Percentiles rank a stretch among this genome's conserved stretches.
Conservation (phyloP, 2,797 vertebrate genomes). For the Alcedo atthis region DNA sequence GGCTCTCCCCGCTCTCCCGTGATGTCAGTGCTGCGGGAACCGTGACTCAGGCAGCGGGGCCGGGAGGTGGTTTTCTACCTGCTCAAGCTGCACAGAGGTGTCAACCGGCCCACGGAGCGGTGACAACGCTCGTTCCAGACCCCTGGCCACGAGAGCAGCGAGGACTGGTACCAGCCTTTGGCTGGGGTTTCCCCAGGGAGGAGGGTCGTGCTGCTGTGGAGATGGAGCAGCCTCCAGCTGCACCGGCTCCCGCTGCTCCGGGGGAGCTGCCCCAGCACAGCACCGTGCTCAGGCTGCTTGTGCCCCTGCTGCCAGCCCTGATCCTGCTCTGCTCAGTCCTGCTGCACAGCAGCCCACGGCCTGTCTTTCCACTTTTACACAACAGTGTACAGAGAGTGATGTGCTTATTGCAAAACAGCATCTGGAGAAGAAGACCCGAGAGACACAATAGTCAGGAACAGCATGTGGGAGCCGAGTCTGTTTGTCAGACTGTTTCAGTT, state of each 20-base stretch:
- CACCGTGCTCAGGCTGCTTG: accelerated
- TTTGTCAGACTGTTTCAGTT: constrained; percentile 13
- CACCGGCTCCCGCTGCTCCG: neutral
- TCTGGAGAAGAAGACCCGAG: neutral
- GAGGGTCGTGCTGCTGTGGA: accelerated
- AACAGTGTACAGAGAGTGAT: neutral
- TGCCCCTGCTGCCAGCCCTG: neutral
- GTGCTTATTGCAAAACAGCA: constrained; percentile 44
- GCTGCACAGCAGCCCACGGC: neutral
- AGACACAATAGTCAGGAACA: neutral
- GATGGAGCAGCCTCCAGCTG: neutral
- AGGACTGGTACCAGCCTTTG: neutral
- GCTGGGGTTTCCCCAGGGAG: neutral
- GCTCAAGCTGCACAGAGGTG: neutral
- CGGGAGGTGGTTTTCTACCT: neutral
- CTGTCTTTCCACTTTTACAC: constrained; percentile 63
- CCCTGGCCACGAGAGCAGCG: accelerated
- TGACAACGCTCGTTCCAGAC: accelerated
- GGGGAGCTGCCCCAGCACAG: neutral
- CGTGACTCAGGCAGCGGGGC: neutral
- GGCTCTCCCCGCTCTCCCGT: neutral
- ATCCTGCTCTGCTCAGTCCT: neutral
- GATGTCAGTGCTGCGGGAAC: constrained; percentile 7
- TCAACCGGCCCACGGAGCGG: accelerated
- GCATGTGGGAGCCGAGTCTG: neutral